A percentile compares a stretch with the other conserved stretches of the same genome.
Evolutionary conservation across 2,888 invertebrate species (phyloP).

Genomic region (Eulithis testata): DNA sequence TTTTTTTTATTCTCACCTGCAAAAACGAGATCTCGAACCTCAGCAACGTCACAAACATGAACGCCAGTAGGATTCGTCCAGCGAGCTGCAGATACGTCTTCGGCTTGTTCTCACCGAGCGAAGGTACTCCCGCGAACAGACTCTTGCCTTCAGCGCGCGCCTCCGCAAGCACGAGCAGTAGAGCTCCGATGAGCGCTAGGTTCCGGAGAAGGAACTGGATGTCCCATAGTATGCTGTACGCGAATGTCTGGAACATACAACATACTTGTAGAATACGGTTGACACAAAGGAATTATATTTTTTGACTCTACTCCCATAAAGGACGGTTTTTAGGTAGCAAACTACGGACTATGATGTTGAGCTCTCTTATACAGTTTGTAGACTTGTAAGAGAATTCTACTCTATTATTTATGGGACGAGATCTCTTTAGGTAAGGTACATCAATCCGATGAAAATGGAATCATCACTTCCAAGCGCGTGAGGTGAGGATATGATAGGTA

Average conservation of each 20-base stretch:
- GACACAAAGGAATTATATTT: too few species aligned
- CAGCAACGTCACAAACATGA: slow-evolving; percentile 99
- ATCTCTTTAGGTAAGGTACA: too few species aligned
- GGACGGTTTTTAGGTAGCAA: too few species aligned
- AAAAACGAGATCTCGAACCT: slow-evolving; percentile 96
- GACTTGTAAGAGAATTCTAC: too few species aligned
- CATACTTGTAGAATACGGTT: background rate
- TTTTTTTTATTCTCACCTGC: slow-evolving; percentile 83
- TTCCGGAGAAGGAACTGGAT: slow-evolving; percentile 98
- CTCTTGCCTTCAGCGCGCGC: slow-evolving; percentile 96
- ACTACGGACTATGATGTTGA: too few species aligned
- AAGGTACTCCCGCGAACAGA: slow-evolving; percentile 97
- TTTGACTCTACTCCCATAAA: too few species aligned
- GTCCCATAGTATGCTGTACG: slow-evolving; percentile 99
- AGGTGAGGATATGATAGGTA: too few species aligned
- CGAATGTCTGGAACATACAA: slow-evolving; percentile 88
- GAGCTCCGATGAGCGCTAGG: slow-evolving; percentile 98
- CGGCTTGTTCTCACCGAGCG: slow-evolving; percentile 97
- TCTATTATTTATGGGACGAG: too few species aligned
- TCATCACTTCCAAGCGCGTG: too few species aligned
- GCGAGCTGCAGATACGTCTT: slow-evolving; percentile 98
- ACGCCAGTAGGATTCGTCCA: slow-evolving; percentile 97
- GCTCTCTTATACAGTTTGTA: too few species aligned
- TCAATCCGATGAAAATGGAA: too few species aligned
- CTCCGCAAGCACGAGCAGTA: slow-evolving; percentile 98